These are phyloP conservation scores for Saccopteryx bilineata DNA, from an alignment of 2,113 vertebrate species.

Conservation along the genomic window DNA sequence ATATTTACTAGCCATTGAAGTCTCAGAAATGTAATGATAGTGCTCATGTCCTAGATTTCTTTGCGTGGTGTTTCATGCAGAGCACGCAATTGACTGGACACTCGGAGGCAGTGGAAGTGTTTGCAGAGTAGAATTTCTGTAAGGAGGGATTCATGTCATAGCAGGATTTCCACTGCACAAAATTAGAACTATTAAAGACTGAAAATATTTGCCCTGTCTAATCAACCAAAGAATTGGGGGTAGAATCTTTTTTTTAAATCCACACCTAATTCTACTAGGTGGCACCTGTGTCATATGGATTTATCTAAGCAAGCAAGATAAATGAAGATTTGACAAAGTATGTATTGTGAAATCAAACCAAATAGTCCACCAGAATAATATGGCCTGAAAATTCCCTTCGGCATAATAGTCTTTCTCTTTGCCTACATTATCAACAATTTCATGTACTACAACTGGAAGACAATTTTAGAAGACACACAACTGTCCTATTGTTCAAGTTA, in stretches of 20 bases:
- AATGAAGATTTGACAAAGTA: conserved; percentile 62
- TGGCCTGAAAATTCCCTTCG: neutral
- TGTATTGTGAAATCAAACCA: conserved; percentile 44
- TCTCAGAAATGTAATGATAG: conserved; percentile 24
- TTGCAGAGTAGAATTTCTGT: conserved; percentile 60
- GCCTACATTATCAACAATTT: conserved; percentile 13
- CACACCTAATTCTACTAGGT: conserved; percentile 54
- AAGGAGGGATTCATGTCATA: conserved; percentile 48
- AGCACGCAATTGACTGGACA: neutral
- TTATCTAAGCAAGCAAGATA: conserved; percentile 41
- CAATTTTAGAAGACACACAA: neutral
- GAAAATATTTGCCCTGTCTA: conserved; percentile 69
- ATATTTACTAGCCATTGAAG: conserved; percentile 26
- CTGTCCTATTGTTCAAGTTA: conserved; percentile 45
- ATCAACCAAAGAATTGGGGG: conserved; percentile 49
- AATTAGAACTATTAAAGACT: conserved; percentile 61
- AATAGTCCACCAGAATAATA: conserved; percentile 17
- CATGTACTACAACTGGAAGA: neutral
- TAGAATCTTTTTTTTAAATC: neutral
- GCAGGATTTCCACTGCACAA: conserved; percentile 34
- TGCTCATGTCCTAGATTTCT: conserved; percentile 19
- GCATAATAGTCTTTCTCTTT: neutral
- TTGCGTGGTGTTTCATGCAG: neutral
- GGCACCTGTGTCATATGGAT: neutral
- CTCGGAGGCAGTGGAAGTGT: neutral